Evolutionary conservation across 1,140 invertebrate species (phyloP), one percentile per base, ranked within the genome.

Genomic region (Varroa destructor): DNA sequence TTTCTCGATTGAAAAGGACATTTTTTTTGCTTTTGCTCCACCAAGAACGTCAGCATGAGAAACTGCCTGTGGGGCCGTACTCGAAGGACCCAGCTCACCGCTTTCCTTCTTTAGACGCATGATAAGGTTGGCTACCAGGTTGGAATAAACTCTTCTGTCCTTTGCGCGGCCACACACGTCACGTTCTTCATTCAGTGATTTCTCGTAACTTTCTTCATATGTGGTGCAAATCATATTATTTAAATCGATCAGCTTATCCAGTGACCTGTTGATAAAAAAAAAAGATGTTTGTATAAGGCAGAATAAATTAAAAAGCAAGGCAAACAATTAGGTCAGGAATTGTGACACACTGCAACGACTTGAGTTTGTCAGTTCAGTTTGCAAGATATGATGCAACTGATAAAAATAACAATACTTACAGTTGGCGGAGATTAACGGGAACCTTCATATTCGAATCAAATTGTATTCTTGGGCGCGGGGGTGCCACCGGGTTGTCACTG

Each of bases 1-100:
- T 74, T 81, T 86, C 78, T 84, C 78, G 71, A 86, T 87, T 75
- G 87, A 90, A 85, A 87, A 91, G 6, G 87, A 87, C 43, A 83
- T 84, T 56, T 82, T 85, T 0, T 82, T 77, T 10, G 82, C 82
- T 3, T 77, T 78, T 77, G 85, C 85, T 0, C 87, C 87, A 36
- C 83, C 84, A 1, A 89, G 78, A 43, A 88, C 79, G 70, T 84
- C 82, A 74, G 85, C 83, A 74, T 88, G 87, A 0, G 86, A 86
- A 6, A 87, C 76, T 67, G 79, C 61, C 37, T 40, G 61, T 3
- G 61, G 14, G 5, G 61, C 40, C 57, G 57, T 40, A 12, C 40
- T 67, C 37, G 61, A 40, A 14, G 61, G 37, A 12, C 61, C 46
- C 1, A 67, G 40, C 61, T 67, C 61, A 40, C 61, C 61, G 61